Evolutionary conservation across 2,797 vertebrate genomes (phyloP).

Genomic region (Avahi laniger): DNA sequence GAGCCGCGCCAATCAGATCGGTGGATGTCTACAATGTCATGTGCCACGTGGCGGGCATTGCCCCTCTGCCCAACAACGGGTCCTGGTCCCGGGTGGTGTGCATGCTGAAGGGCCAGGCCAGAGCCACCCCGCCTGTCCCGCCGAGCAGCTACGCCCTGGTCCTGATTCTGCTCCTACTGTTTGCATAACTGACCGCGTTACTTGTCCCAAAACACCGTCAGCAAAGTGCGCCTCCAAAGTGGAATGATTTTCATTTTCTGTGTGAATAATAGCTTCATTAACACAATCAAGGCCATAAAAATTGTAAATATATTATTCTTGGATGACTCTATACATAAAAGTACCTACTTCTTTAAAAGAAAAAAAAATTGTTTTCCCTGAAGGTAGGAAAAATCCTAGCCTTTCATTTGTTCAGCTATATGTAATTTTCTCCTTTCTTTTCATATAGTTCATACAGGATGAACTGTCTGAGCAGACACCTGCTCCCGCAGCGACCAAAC

Average conservation of each 20-base stretch:
- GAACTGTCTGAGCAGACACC: neutral
- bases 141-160: conserved; percentile 66
- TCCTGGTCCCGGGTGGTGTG: conserved; percentile 94
- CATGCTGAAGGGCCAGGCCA: conserved; percentile 84
- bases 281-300: conserved; percentile 66
- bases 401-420: neutral
- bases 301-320: conserved; percentile 24
- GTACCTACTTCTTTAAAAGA: conserved; percentile 4
- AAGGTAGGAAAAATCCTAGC: neutral
- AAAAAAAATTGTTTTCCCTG: neutral
- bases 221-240: conserved; percentile 58
- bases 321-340: neutral
- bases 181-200: conserved; percentile 39
- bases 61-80: conserved; percentile 94
- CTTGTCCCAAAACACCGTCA: conserved; percentile 46
- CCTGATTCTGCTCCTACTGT: conserved; percentile 77
- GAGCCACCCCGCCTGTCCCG: accelerated
- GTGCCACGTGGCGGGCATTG: conserved; percentile 89
- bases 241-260: neutral
- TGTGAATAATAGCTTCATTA: conserved; percentile 77
- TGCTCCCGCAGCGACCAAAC: neutral
- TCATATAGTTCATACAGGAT: neutral
- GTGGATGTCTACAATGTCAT: conserved; percentile 97
- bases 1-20: conserved; percentile 88
- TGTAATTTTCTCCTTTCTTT: neutral